Conservation (phyloP, 2,797 vertebrate genomes). For the Mus caroli region DNA sequence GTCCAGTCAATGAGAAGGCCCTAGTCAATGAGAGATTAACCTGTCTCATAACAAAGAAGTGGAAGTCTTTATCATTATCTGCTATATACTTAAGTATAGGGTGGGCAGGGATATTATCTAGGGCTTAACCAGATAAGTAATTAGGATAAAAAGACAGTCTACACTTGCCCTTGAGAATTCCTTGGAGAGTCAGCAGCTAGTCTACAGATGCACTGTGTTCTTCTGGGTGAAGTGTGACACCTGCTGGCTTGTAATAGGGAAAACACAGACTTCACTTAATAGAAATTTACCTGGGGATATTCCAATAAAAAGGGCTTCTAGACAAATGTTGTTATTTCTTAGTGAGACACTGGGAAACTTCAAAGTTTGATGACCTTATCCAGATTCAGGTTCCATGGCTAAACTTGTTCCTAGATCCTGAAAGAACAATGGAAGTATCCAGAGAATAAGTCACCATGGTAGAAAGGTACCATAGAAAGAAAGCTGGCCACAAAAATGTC, state of each 20-base stretch:
- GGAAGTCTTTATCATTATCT: not conserved
- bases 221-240: conserved; percentile 86
- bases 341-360: not conserved
- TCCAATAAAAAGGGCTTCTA: not conserved
- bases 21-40: not conserved
- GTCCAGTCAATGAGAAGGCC: not conserved
- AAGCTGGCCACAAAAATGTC: not conserved
- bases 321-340: not conserved
- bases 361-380: not conserved
- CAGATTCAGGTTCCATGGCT: not conserved
- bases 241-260: conserved; percentile 81
- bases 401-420: not conserved
- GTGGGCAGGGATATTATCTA: not conserved
- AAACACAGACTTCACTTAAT: not conserved
- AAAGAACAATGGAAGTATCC: not conserved
- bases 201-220: not conserved
- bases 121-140: not conserved
- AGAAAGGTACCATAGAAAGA: not conserved
- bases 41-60: not conserved
- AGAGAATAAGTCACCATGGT: not conserved
- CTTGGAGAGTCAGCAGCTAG: conserved; percentile 8
- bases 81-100: not conserved
- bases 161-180: not conserved
- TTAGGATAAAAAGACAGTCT: not conserved
- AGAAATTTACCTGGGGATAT: not conserved